Percentiles rank a stretch among this genome's conserved stretches.
Evolutionary conservation across 2,797 vertebrate genomes (phyloP).

Genomic region (Echeneis naucrates): DNA sequence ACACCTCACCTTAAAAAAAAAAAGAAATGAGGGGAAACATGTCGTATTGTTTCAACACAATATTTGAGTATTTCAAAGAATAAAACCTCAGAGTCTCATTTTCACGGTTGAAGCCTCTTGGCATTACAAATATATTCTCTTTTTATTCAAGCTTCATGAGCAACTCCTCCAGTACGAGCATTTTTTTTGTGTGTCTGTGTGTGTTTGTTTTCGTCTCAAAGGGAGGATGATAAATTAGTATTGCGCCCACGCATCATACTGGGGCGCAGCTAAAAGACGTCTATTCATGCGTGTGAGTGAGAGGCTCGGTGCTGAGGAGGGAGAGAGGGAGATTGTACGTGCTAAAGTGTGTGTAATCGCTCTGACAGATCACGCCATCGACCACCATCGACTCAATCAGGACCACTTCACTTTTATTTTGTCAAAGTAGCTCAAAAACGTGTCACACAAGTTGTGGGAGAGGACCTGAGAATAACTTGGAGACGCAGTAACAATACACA

Average conservation of each 20-base stretch:
- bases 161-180: slow-evolving; percentile 35
- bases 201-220: slow-evolving; percentile 37
- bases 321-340: slow-evolving; percentile 35
- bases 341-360: slow-evolving; percentile 43
- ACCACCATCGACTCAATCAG: not conserved
- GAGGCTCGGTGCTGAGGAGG: slow-evolving; percentile 52
- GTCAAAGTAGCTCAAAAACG: not conserved
- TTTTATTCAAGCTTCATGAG: slow-evolving; percentile 19
- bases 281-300: slow-evolving; percentile 69
- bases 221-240: slow-evolving; percentile 76
- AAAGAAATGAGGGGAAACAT: not conserved
- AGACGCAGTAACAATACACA: slow-evolving; percentile 13
- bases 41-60: not conserved
- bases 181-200: no score
- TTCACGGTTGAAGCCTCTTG: not conserved
- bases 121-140: not conserved
- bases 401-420: slow-evolving; percentile 31
- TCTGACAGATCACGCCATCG: slow-evolving; percentile 50
- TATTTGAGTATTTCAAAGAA: not conserved
- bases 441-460: slow-evolving; percentile 16
- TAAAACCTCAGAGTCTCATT: not conserved
- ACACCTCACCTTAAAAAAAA: not conserved
- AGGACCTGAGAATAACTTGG: slow-evolving; percentile 45
- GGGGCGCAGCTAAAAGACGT: slow-evolving; percentile 72
- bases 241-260: slow-evolving; percentile 75